Percentiles rank a stretch among this genome's conserved stretches.
phyloP scores from a whole-genome alignment of 2,888 invertebrate species.

The Calameuta filiformis region DNA sequence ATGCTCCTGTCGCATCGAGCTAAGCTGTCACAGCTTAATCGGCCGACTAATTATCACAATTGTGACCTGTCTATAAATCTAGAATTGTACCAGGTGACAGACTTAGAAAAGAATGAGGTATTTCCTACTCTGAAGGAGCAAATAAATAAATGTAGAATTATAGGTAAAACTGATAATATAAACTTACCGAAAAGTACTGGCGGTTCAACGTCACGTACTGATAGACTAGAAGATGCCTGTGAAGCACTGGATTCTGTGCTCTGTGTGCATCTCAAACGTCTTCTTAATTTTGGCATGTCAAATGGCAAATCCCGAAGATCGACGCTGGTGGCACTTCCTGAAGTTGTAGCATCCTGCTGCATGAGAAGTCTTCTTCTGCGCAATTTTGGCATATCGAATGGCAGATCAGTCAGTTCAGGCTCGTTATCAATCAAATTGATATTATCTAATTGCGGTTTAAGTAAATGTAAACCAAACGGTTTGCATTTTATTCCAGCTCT shows the following conservation, averaged over 20 bases:
- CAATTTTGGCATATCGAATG: constrained; percentile 91
- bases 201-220: constrained; percentile 79
- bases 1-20: constrained; percentile 42
- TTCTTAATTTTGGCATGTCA: constrained; percentile 89
- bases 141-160: constrained; percentile 12
- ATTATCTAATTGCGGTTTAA: constrained; percentile 70
- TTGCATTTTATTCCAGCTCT: constrained; percentile 81
- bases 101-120: neutral
- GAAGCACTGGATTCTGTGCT: constrained; percentile 80
- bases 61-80: neutral
- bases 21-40: constrained; percentile 42
- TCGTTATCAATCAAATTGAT: constrained; percentile 62
- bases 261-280: constrained; percentile 74
- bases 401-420: constrained; percentile 81
- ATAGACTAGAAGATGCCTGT: constrained; percentile 85
- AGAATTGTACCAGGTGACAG: neutral
- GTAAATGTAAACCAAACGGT: constrained; percentile 71
- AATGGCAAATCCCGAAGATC: constrained; percentile 87
- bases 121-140: constrained; percentile 11
- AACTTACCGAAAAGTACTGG: constrained; percentile 69
- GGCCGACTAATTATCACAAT: constrained; percentile 43
- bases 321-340: constrained; percentile 78
- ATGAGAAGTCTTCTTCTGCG: constrained; percentile 75
- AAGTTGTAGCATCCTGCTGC: constrained; percentile 77
- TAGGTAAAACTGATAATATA: neutral